Conservation (phyloP, 2,113 vertebrate genomes). For the Procavia capensis region DNA sequence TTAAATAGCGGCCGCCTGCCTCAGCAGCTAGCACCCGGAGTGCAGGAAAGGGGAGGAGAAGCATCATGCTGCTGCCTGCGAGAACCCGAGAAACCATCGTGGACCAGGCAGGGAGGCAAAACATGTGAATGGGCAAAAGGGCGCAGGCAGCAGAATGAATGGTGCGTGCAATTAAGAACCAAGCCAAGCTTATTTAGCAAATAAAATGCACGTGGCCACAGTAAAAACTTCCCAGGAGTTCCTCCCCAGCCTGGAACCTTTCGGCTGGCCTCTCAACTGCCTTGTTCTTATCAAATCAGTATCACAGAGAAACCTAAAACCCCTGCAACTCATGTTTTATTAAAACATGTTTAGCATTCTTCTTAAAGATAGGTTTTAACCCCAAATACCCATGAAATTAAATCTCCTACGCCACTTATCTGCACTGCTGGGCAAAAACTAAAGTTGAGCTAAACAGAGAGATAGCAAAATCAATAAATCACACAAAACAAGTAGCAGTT, state of each 20-base stretch:
- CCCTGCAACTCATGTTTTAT: conserved; percentile 74
- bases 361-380: conserved; percentile 83
- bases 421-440: conserved; percentile 75
- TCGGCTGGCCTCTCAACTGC: conserved; percentile 77
- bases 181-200: conserved; percentile 58
- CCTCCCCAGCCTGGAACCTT: conserved; percentile 68
- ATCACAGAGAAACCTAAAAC: conserved; percentile 74
- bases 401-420: conserved; percentile 76
- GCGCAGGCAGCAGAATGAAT: conserved; percentile 63
- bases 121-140: background rate
- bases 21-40: background rate
- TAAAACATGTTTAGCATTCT: conserved; percentile 81
- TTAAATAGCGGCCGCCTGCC: background rate
- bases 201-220: conserved; percentile 52
- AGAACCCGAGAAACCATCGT: conserved; percentile 37
- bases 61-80: background rate
- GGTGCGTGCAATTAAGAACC: conserved; percentile 62
- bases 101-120: conserved; percentile 66
- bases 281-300: conserved; percentile 80
- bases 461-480: conserved; percentile 91
- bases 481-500: conserved; percentile 88
- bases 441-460: conserved; percentile 85
- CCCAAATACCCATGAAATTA: conserved; percentile 81
- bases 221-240: conserved; percentile 50
- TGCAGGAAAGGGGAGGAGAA: background rate